Base-by-base conservation (phyloP, 2,888 invertebrate genomes). In the Morpho achilles region DNA sequence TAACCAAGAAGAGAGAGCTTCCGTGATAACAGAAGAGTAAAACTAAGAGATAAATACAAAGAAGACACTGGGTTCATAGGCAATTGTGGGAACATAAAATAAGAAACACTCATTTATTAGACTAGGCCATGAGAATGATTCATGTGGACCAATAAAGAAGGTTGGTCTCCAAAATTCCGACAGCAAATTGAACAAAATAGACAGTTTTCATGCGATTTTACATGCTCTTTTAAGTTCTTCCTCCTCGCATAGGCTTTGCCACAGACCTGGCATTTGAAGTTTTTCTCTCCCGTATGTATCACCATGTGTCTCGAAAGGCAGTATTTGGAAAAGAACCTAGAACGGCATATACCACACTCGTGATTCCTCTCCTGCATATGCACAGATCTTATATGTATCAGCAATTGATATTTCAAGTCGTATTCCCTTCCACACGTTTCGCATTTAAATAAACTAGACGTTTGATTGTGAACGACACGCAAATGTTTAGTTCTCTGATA, bases 281-380 rank as follows among this genome's bases (percentile, higher is more conserved):
- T 91, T 53, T 87, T 87, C 47, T 91, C 90, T 0, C 90, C 91
- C 0, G 88, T 88, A 57, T 92, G 92, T 9, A 84, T 84, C 5
- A 87, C 67, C 88, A 91, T 90, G 47, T 92, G 92, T 9, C 89
- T 80, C 0, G 86, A 82, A 1, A 92, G 73, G 53, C 83, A 75
- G 51, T 81, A 78, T 58, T 83, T 87, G 0, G 82, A 79, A 61
- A 85, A 86, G 62, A 87, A 88, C 56, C 82, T 72, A 0, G 81
- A 75, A 57, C 76, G 75, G 54, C 88, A 88, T 1, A 83, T 61
- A 0, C 64, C 62, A 61, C 88, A 87, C 54, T 84, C 82, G 2
- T 82, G 74, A 60, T 86, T 87, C 39, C 80, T 70, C 55, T 87
- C 88, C 62, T 84, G 84, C 54, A 84, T 67, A 50, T 87, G 88